Evolutionary conservation across 2,888 invertebrate species (phyloP).

Genomic region (Patella ulyssiponensis): DNA sequence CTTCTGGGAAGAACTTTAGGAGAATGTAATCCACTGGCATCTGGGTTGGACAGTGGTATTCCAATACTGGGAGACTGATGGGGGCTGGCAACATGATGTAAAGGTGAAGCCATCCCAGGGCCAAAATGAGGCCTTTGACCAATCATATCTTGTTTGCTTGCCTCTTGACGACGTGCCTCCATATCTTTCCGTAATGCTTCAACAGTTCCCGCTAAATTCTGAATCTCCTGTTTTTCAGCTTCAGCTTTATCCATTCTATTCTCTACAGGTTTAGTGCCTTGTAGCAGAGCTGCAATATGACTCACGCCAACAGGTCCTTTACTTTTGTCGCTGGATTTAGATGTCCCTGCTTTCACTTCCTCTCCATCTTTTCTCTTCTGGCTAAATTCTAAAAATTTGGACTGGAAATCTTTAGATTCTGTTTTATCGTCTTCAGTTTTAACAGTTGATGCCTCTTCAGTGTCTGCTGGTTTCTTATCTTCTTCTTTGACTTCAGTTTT

Average conservation of each 20-base stretch:
- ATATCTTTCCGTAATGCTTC: slow-evolving; percentile 2
- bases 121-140: slow-evolving; percentile 43
- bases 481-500: slow-evolving; percentile 28
- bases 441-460: slow-evolving; percentile 35
- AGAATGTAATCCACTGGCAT: slow-evolving; percentile 52
- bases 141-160: slow-evolving; percentile 31
- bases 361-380: slow-evolving; percentile 52
- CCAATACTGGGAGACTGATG: slow-evolving; percentile 32
- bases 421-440: slow-evolving; percentile 38
- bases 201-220: neutral
- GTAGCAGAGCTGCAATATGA: slow-evolving; percentile 58
- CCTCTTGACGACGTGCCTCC: slow-evolving; percentile 17
- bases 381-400: slow-evolving; percentile 71
- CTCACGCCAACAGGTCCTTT: slow-evolving; percentile 45
- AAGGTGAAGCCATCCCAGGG: slow-evolving; percentile 49
- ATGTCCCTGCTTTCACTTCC: slow-evolving; percentile 28
- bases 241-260: slow-evolving; percentile 35
- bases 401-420: slow-evolving; percentile 61
- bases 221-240: slow-evolving; percentile 31
- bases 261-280: slow-evolving; percentile 42
- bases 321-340: slow-evolving; percentile 39
- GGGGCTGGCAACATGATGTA: slow-evolving; percentile 45
- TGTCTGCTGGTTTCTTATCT: slow-evolving; percentile 25
- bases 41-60: slow-evolving; percentile 27
- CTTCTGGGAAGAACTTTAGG: slow-evolving; percentile 56